Percentiles rank a stretch among this genome's conserved stretches.
Conservation (phyloP, 2,888 invertebrate species). For the Ophioninae sp. region DNA sequence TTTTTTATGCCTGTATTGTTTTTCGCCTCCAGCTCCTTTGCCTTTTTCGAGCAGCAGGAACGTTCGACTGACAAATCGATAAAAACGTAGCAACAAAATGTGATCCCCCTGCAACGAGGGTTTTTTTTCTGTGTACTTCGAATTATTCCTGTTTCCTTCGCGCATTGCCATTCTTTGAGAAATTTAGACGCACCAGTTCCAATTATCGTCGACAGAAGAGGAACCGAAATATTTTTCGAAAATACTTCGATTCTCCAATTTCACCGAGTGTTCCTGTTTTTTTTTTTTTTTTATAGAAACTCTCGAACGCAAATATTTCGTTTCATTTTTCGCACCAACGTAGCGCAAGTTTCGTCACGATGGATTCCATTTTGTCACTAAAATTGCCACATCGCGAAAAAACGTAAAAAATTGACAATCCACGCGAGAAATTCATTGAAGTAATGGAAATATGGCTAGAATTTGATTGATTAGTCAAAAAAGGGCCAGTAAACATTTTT, state of each 20-base stretch:
- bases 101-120: not conserved
- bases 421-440: too few species aligned
- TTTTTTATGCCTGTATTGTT: conserved; percentile 17
- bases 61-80: conserved; percentile 20
- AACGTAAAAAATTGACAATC: not conserved
- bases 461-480: not conserved
- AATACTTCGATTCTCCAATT: not conserved
- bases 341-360: not conserved
- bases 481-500: not conserved
- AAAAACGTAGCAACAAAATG: conserved; percentile 3
- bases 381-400: not conserved
- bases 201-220: not conserved
- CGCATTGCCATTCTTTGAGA: not conserved
- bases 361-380: not conserved
- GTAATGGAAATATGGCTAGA: not conserved
- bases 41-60: conserved; percentile 4
- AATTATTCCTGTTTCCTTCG: not conserved
- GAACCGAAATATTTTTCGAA: not conserved
- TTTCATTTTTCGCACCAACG: not conserved
- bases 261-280: not conserved
- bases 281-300: not conserved
- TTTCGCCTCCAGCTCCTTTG: conserved; percentile 33
- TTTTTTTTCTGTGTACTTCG: not conserved
- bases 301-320: not conserved
- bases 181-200: not conserved